Conservation (phyloP, 2,888 invertebrate genomes). For the Mamestra brassicae region DNA sequence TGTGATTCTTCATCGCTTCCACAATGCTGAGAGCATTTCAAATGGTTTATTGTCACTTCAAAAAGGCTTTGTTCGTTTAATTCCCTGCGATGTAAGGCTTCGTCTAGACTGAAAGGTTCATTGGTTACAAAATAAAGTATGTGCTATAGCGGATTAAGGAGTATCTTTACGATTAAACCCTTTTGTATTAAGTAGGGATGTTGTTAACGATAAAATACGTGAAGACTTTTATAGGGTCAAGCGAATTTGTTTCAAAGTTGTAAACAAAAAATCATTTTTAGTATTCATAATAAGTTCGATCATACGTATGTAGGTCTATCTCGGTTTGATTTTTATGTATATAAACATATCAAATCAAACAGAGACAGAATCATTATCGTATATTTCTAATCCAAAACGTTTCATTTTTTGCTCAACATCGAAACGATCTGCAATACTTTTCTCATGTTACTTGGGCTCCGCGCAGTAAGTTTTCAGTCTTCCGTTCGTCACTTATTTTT, state of each 20-base stretch:
- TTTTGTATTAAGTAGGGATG: slow-evolving; percentile 40
- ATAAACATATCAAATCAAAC: no score
- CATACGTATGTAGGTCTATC: background rate
- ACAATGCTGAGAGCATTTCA: slow-evolving; percentile 52
- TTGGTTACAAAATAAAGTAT: slow-evolving; percentile 66
- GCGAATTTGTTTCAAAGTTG: slow-evolving; percentile 1
- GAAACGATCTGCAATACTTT: no score
- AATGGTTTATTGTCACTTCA: slow-evolving; percentile 70
- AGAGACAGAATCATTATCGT: background rate
- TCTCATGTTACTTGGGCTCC: no score
- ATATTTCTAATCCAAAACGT: background rate
- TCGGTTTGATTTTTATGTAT: no score
- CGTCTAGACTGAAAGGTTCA: slow-evolving; percentile 81
- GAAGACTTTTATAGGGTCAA: slow-evolving; percentile 26
- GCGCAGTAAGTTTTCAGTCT: no score
- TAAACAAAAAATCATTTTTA: background rate
- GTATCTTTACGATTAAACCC: slow-evolving; percentile 51
- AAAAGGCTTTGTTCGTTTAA: slow-evolving; percentile 74
- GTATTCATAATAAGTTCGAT: background rate
- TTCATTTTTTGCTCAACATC: background rate
- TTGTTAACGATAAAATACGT: background rate
- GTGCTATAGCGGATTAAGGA: slow-evolving; percentile 58
- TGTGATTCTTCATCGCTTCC: slow-evolving; percentile 38
- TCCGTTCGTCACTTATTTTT: no score
- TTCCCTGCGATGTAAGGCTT: slow-evolving; percentile 77